phyloP scores from a whole-genome alignment of 2,888 invertebrate species.

The Polylopha cassiicola region DNA sequence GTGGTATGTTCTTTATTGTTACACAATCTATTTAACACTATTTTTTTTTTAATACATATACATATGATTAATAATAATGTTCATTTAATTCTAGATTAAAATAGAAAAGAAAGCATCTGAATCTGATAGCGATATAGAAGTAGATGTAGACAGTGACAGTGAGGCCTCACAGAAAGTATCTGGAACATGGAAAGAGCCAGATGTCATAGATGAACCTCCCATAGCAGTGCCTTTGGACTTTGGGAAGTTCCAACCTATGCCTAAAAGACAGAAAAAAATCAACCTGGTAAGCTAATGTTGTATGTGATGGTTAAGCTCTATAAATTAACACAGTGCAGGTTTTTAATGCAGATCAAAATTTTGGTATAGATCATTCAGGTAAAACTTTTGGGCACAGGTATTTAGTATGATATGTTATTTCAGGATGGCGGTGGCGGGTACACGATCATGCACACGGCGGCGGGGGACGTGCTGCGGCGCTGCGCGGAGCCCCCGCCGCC shows the following conservation, averaged over 20 bases:
- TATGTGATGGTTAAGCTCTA: background rate
- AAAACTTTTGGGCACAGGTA: too few species aligned
- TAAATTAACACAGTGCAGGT: too few species aligned
- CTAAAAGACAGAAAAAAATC: conserved; percentile 72
- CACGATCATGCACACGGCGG: conserved; percentile 79
- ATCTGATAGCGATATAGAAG: conserved; percentile 76
- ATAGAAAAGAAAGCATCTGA: conserved; percentile 67
- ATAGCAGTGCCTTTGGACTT: conserved; percentile 50
- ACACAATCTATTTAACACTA: background rate
- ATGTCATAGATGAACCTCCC: conserved; percentile 41
- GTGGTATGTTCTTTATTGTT: conserved; percentile 53
- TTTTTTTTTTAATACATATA: background rate
- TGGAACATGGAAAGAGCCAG: conserved; percentile 11
- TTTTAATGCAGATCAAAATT: too few species aligned
- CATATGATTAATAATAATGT: conserved; percentile 3
- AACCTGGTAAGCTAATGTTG: conserved; percentile 55
- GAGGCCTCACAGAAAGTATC: conserved; percentile 35
- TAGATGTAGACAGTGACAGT: conserved; percentile 77
- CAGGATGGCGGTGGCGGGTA: conserved; percentile 80
- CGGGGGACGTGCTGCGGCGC: conserved; percentile 71
- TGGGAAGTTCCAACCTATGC: conserved; percentile 65
- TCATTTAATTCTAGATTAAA: conserved; percentile 54
- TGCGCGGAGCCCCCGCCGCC: conserved; percentile 57
- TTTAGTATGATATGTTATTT: conserved; percentile 20
- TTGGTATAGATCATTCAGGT: too few species aligned